Evolutionary conservation across 2,888 invertebrate genomes (phyloP).

Genomic region (Drosophila mercatorum): DNA sequence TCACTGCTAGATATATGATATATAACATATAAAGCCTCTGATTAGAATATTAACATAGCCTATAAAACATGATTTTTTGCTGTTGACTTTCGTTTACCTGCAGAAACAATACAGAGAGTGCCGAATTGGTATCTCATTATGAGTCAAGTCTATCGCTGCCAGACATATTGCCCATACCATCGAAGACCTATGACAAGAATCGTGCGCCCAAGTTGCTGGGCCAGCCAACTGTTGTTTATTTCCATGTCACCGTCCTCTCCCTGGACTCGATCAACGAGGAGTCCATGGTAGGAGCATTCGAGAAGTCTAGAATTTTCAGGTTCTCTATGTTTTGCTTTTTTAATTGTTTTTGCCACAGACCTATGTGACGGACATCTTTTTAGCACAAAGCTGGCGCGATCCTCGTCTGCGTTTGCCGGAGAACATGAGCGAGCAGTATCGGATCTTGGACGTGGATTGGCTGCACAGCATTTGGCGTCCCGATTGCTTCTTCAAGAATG

Average conservation of each 20-base stretch:
- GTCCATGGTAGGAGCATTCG: conserved; percentile 88
- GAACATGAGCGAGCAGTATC: conserved; percentile 96
- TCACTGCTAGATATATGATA: background rate
- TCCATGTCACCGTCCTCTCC: conserved; percentile 95
- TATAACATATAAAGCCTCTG: background rate
- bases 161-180: conserved; percentile 93
- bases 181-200: conserved; percentile 95
- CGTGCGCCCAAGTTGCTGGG: conserved; percentile 93
- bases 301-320: background rate
- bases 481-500: conserved; percentile 97
- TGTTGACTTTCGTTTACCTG: background rate
- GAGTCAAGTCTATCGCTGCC: conserved; percentile 91
- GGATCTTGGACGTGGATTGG: conserved; percentile 95
- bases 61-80: background rate
- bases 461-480: conserved; percentile 96
- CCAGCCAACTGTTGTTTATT: conserved; percentile 94
- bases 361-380: conserved; percentile 95
- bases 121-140: conserved; percentile 83
- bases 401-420: conserved; percentile 94
- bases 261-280: conserved; percentile 98
- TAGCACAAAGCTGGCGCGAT: conserved; percentile 97
- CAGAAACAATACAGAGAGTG: conserved; percentile 84
- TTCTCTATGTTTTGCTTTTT: background rate
- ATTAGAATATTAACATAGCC: background rate
- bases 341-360: conserved; percentile 87